Base-by-base conservation (phyloP, 1,140 invertebrate species). In the Pogonognathellus flavescens region DNA sequence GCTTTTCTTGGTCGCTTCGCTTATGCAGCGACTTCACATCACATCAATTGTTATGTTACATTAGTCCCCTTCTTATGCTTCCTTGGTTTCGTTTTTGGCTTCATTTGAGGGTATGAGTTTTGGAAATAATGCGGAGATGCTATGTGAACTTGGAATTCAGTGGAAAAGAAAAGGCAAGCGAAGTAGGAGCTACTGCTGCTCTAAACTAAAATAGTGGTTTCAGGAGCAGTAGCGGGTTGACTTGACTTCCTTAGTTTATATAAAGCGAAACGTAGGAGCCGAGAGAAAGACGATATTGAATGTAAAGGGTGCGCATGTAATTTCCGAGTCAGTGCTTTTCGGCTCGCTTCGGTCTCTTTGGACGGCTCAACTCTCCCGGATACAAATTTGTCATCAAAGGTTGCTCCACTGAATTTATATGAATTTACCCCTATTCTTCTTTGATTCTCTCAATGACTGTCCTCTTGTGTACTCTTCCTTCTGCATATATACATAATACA, bases 311-410 rank as follows among this genome's bases (percentile, higher is more conserved):
- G 85, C 84, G 85, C 85, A 88, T 88, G 87, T 88, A 88, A 86
- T 88, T 88, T 88, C 87, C 87, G 83, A 85, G 60, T 83, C 70
- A 84, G 80, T 88, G 87, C 59, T 57, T 70, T 18, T 62, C 52
- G 72, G 66, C 80, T 86, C 80, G 85, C 80, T 85, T 86, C 83
- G 83, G 87, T 85, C 82, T 83, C 84, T 87, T 85, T 87, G 53
- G 60, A 53, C 66, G 53, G 85, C 53, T 72, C 49, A 82, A 84
- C 22, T 84, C 85, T 86, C 76, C 80, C 84, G 84, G 83, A 86
- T 82, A 86, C 59, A 85, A 87, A 87, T 84, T 87, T 87, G 87
- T 87, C 87, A 87, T 87, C 87, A 87, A 87, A 85, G 85, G 84
- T 52, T 83, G 25, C 80, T 85, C 55, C 55, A 55, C 84, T 85